Conservation (phyloP, 2,797 vertebrate species). For the Cyclura pinguis region DNA sequence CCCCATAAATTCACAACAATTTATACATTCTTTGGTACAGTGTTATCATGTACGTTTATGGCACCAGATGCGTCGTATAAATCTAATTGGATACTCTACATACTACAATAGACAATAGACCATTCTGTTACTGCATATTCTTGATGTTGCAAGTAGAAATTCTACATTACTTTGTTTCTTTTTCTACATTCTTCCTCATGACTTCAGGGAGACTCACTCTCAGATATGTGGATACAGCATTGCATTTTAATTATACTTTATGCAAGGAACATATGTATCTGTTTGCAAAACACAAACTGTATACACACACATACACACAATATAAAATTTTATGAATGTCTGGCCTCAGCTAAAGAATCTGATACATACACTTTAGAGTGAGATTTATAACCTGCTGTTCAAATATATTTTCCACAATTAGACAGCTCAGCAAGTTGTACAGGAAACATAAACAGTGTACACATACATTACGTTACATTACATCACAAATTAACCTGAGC, state of each 20-base stretch:
- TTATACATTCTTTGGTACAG: too few species aligned
- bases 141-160: too few species aligned
- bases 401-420: neutral
- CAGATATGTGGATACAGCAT: neutral
- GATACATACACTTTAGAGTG: neutral
- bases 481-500: neutral
- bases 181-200: too few species aligned
- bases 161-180: too few species aligned
- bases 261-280: neutral
- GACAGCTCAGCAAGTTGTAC: neutral
- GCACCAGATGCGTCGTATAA: too few species aligned
- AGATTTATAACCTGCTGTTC: neutral
- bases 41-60: too few species aligned
- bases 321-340: neutral
- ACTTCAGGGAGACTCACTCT: neutral
- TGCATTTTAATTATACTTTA: neutral
- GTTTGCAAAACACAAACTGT: neutral
- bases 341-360: neutral
- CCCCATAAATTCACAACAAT: too few species aligned
- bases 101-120: too few species aligned
- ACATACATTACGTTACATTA: neutral
- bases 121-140: too few species aligned
- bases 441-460: neutral
- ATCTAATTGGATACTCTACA: too few species aligned
- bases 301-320: neutral